Conservation (phyloP, 2,888 invertebrate species). For the Callimorpha dominula region DNA sequence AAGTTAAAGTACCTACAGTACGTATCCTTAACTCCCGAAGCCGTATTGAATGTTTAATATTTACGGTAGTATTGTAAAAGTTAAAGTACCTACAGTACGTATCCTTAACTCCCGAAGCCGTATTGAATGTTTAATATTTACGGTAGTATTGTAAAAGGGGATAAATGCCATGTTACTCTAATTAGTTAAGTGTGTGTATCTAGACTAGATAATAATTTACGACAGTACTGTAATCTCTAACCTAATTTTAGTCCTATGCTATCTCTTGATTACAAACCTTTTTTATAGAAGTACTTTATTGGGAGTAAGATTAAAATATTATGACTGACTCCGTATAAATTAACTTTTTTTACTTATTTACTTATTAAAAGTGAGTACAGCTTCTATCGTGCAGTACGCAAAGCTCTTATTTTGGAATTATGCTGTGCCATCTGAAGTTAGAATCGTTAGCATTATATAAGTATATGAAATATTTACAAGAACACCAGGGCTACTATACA, state of each 20-base stretch:
- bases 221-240: constrained; percentile 40
- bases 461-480: too few species aligned
- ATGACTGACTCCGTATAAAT: neutral
- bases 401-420: too few species aligned
- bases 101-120: neutral
- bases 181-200: constrained; percentile 35
- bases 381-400: too few species aligned
- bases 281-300: constrained; percentile 2
- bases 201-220: constrained; percentile 53
- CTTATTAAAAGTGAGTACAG: too few species aligned
- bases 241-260: constrained; percentile 38
- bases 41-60: neutral
- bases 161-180: constrained; percentile 18
- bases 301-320: neutral
- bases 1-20: too few species aligned
- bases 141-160: neutral
- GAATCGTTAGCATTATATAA: too few species aligned
- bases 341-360: too few species aligned
- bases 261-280: constrained; percentile 31
- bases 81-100: neutral
- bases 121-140: neutral
- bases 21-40: neutral
- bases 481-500: too few species aligned
- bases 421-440: too few species aligned
- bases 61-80: neutral